These are phyloP conservation scores for pig (Sus scrofa) DNA, from an alignment of 2,113 vertebrate species.

Conservation along the genomic window T2T-Sscrofa CM000828.6:36299501-36300000, in stretches of 20 bases:
- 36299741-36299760: background rate
- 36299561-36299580: too few species aligned
- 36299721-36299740: background rate
- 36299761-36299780: background rate
- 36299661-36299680: too few species aligned
- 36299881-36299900: background rate
- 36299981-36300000: background rate
- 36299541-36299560: too few species aligned
- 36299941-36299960: background rate
- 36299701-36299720: too few species aligned
- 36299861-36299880: background rate
- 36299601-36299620: too few species aligned
- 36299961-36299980: background rate
- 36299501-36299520: background rate
- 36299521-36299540: too few species aligned
- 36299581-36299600: too few species aligned
- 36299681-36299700: too few species aligned
- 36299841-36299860: background rate
- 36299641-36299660: too few species aligned
- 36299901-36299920: rapidly evolving
- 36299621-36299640: too few species aligned
- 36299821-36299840: background rate
- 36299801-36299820: background rate
- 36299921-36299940: background rate
- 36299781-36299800: background rate